Conservation (phyloP, 1,140 invertebrate genomes). For the Penaeus vannamei region DNA sequence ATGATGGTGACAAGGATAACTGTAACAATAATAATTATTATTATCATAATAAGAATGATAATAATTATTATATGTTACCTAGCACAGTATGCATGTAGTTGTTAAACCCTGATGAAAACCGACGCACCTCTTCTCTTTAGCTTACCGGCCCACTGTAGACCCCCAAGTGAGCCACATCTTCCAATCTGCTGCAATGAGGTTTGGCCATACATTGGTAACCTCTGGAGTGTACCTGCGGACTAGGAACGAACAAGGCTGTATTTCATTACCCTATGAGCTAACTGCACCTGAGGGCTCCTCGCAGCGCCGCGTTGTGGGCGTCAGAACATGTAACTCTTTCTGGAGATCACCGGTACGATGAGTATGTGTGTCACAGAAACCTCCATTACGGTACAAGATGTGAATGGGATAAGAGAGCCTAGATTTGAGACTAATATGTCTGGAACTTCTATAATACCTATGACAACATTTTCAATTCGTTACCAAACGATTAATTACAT, state of each 20-base stretch:
- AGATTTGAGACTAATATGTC: no score
- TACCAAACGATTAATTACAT: no score
- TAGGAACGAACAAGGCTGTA: slow-evolving; percentile 71
- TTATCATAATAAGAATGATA: no score
- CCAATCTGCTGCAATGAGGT: slow-evolving; percentile 80
- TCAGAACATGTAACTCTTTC: slow-evolving; percentile 80
- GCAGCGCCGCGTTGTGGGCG: slow-evolving; percentile 68
- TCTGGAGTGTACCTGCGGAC: slow-evolving; percentile 72
- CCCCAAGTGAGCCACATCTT: slow-evolving; percentile 82
- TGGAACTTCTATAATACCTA: no score
- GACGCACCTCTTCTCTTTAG: slow-evolving; percentile 66
- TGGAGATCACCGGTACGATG: slow-evolving; percentile 76
- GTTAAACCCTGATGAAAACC: neutral
- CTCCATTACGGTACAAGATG: no score
- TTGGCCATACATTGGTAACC: slow-evolving; percentile 77
- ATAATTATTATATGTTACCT: neutral
- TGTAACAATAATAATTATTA: no score
- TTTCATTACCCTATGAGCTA: neutral
- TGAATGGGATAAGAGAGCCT: no score
- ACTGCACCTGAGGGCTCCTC: neutral
- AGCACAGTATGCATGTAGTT: neutral
- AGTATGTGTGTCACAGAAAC: neutral
- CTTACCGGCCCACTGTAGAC: slow-evolving; percentile 78
- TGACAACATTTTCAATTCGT: no score
- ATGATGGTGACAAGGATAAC: no score